A percentile compares a stretch with the other conserved stretches of the same genome.
Conservation (phyloP, 2,888 invertebrate species). For the Heliconius ismenius region DNA sequence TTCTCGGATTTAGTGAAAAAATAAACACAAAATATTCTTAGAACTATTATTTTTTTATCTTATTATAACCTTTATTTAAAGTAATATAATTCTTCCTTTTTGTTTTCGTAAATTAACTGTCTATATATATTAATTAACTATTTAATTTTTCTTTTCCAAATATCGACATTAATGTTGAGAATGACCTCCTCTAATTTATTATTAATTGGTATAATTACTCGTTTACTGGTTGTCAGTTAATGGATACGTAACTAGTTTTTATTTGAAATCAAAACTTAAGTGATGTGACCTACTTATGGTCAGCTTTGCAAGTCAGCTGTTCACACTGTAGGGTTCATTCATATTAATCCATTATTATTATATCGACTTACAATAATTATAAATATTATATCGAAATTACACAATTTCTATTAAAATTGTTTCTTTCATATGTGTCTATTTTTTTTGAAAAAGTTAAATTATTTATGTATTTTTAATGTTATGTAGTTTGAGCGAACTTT, state of each 20-base stretch:
- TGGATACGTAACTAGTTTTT: conserved; percentile 9
- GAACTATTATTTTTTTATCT: neutral
- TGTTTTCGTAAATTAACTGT: neutral
- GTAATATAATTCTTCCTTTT: neutral
- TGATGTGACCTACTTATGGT: conserved; percentile 9
- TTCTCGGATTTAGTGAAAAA: neutral
- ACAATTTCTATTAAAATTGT: too few relatives aligned
- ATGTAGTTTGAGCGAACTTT: too few relatives aligned
- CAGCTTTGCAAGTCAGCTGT: conserved; percentile 11
- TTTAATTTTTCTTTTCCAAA: conserved; percentile 8
- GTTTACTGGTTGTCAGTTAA: conserved; percentile 16
- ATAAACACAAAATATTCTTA: neutral
- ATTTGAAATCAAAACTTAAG: conserved; percentile 6
- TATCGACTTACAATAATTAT: neutral
- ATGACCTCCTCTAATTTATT: conserved; percentile 11
- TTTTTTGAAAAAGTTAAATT: too few relatives aligned
- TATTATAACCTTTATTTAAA: neutral
- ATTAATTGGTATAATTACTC: conserved; percentile 13
- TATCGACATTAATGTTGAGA: neutral
- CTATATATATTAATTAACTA: neutral
- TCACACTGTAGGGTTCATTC: neutral
- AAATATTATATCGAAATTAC: too few relatives aligned
- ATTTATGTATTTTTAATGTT: too few relatives aligned
- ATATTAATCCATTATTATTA: neutral
- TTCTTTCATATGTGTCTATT: too few relatives aligned